Percentiles rank a stretch among this genome's conserved stretches.
Evolutionary conservation across 2,888 invertebrate species (phyloP).

Genomic region (Mimachlamys varia): DNA sequence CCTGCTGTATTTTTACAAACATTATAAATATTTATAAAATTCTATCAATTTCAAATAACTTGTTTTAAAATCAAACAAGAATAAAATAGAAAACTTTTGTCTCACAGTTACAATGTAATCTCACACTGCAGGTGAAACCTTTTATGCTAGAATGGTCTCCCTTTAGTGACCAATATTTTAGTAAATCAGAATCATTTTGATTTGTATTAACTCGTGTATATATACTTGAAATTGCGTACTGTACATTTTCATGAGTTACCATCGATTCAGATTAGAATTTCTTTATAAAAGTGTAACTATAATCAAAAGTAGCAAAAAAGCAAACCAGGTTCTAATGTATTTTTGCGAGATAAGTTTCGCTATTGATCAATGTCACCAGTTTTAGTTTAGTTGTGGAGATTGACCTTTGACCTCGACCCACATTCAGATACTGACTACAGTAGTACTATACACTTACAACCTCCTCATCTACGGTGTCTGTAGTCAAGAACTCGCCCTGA

Average conservation of each 20-base stretch:
- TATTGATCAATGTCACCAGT: not conserved
- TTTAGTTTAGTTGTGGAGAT: not conserved
- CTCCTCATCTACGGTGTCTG: not conserved
- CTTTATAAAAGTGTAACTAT: too few species aligned
- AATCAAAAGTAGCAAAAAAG: too few species aligned
- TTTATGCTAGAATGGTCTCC: not conserved
- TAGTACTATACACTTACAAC: slow-evolving; percentile 25
- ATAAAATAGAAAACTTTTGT: too few species aligned
- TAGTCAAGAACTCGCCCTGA: slow-evolving; percentile 22
- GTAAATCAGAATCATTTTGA: too few species aligned
- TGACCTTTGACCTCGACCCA: slow-evolving; percentile 11
- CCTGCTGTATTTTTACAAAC: too few species aligned
- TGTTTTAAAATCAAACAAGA: not conserved
- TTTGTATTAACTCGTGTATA: not conserved
- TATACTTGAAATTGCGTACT: not conserved
- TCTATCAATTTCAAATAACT: too few species aligned
- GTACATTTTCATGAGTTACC: too few species aligned
- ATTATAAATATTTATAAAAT: too few species aligned
- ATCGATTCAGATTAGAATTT: not conserved
- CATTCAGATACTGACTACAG: not conserved
- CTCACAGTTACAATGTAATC: too few species aligned
- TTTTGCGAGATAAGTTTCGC: not conserved
- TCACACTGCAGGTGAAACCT: too few species aligned
- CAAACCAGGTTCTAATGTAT: not conserved
- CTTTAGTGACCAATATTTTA: not conserved